These are phyloP conservation scores for Platycheirus rosarum DNA, from an alignment of 2,888 invertebrate genomes.

Conservation along the genomic window DNA sequence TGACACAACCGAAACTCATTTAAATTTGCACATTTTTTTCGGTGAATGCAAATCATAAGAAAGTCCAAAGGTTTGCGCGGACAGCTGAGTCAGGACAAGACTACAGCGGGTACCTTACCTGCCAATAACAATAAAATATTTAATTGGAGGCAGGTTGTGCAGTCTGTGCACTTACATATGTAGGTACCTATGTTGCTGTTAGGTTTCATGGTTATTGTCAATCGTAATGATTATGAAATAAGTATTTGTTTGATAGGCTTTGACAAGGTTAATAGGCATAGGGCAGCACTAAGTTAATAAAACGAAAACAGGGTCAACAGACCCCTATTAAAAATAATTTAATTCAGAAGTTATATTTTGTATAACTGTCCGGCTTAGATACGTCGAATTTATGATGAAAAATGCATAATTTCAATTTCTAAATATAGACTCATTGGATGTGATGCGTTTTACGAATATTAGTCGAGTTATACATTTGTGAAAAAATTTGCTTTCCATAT, in stretches of 20 bases:
- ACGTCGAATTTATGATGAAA: too few relatives aligned
- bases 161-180: not conserved
- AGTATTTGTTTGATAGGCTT: not conserved
- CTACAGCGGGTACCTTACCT: not conserved
- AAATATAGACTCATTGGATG: too few relatives aligned
- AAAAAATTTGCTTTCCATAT: too few relatives aligned
- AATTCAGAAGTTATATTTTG: too few relatives aligned
- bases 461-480: too few relatives aligned
- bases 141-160: not conserved
- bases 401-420: too few relatives aligned
- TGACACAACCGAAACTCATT: not conserved
- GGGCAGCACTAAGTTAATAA: too few relatives aligned
- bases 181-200: too few relatives aligned
- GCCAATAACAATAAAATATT: not conserved
- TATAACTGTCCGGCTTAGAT: too few relatives aligned
- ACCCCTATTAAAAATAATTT: too few relatives aligned
- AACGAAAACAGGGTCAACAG: not conserved
- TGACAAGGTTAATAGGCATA: not conserved
- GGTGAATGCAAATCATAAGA: not conserved
- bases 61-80: not conserved
- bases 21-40: not conserved
- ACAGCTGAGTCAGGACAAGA: conserved; percentile 12
- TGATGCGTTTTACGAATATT: too few relatives aligned
- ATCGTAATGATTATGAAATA: too few relatives aligned
- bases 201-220: not conserved